Evolutionary conservation across 2,888 invertebrate species (phyloP), one percentile per base, ranked within the genome.

Genomic region (Escarpia spicata): DNA sequence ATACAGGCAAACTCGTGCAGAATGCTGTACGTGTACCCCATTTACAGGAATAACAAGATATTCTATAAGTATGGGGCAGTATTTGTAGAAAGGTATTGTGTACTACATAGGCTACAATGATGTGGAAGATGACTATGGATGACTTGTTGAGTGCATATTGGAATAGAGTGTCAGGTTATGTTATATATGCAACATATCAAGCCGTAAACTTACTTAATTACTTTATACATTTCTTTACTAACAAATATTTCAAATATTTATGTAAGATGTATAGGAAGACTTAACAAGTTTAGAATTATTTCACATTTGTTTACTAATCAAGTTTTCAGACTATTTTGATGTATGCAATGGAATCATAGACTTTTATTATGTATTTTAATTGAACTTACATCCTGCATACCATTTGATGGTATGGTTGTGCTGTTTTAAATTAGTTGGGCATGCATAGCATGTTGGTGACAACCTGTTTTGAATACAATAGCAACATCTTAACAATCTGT

Each of bases 111-210:
- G 10, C 12, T 52, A 52, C n/a, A 75, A 26, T 75, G 75, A 26
- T 75, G 75, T 75, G 75, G 75, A 75, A 75, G 19, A 6, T 75
- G 75, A 75, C n/a, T 6, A 75, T 26, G 75, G 75, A 4, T 75
- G 19, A 75, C 75, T 75, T 19, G 75, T 75, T 15, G 75, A 75
- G 75, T 15, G 52, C 52, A 52, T 52, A 15, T 52, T 12, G 75
- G 75, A 75, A 75, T 75, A 75, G 52, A 52, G 19, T 26, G 19
- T n/a, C n/a, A 75, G 75, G 6, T 75, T 26, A 6, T 75, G 26
- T 75, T 75, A 26, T 75, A 75, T 75, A 75, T 75, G 75, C 75
- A 75, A 75, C 75, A 75, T 75, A 75, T 75, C 75, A 75, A 75
- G 75, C 15, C 26, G 15, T 19, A 19, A 15, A 6, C 26, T 26